phyloP scores from a whole-genome alignment of 2,797 vertebrate genomes.

The Naso thynnoides region DNA sequence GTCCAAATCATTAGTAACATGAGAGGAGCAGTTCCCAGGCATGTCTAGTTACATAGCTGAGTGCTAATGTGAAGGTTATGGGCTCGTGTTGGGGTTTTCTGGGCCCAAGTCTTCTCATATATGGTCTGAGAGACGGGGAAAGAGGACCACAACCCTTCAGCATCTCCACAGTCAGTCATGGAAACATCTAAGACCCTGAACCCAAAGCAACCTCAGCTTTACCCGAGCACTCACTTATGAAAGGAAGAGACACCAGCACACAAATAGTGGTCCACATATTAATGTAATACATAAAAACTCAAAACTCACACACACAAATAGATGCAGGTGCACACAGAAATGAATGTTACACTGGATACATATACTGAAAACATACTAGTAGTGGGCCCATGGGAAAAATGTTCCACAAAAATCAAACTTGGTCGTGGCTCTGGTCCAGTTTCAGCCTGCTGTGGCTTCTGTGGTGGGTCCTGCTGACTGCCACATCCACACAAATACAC shows the following conservation, averaged over 20 bases:
- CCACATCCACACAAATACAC: slow-evolving; percentile 22
- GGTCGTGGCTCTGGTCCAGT: slow-evolving; percentile 64
- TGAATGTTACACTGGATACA: slow-evolving; percentile 27
- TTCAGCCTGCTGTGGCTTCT: slow-evolving; percentile 73
- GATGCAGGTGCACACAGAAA: slow-evolving; percentile 21
- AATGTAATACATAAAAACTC: slow-evolving; percentile 27
- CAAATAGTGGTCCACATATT: slow-evolving; percentile 20
- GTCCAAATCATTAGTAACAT: slow-evolving; percentile 82
- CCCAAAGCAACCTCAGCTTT: slow-evolving; percentile 35
- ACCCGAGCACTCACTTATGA: slow-evolving; percentile 12
- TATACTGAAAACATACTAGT: slow-evolving; percentile 24
- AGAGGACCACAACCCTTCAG: slow-evolving; percentile 39
- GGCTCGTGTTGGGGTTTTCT: slow-evolving; percentile 56
- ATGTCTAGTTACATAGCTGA: slow-evolving; percentile 73
- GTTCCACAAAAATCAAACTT: slow-evolving; percentile 71
- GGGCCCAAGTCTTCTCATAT: slow-evolving; percentile 39
- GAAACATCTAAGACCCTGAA: slow-evolving; percentile 55
- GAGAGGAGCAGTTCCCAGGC: slow-evolving; percentile 78
- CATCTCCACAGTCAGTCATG: slow-evolving; percentile 44
- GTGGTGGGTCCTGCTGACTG: slow-evolving; percentile 61
- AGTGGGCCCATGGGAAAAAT: slow-evolving; percentile 57
- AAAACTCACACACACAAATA: slow-evolving; percentile 18
- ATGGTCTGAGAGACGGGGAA: slow-evolving; percentile 22
- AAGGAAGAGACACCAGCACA: slow-evolving; percentile 22
- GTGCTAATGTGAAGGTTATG: slow-evolving; percentile 65